Conservation (phyloP, 2,797 vertebrate genomes). For the Chiroxiphia lanceolata region DNA sequence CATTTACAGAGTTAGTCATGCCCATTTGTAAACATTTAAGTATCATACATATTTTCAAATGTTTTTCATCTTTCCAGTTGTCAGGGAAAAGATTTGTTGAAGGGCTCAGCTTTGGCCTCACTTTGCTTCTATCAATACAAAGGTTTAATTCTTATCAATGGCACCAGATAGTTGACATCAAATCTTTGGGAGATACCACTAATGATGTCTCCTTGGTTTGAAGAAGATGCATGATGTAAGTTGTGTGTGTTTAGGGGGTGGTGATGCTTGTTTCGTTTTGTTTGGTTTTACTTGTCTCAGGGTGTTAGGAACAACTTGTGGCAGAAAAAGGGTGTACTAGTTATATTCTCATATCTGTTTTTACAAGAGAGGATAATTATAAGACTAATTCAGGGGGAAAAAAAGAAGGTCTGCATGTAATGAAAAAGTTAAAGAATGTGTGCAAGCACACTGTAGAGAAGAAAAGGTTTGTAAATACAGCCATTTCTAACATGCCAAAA, state of each 20-base stretch:
- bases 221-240: fast-evolving
- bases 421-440: neutral
- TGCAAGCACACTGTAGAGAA: neutral
- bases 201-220: neutral
- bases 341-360: neutral
- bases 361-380: neutral
- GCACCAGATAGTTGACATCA: neutral
- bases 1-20: neutral
- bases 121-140: neutral
- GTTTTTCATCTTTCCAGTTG: neutral
- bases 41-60: neutral
- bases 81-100: neutral
- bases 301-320: neutral
- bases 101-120: neutral
- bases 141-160: neutral
- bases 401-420: neutral
- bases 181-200: neutral
- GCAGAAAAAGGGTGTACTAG: neutral
- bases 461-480: neutral
- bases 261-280: neutral
- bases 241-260: neutral
- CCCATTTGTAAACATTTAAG: neutral
- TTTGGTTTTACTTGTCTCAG: neutral
- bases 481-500: neutral
- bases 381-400: neutral